Conservation (phyloP, 1,140 invertebrate genomes). For the Plutomurus gul region DNA sequence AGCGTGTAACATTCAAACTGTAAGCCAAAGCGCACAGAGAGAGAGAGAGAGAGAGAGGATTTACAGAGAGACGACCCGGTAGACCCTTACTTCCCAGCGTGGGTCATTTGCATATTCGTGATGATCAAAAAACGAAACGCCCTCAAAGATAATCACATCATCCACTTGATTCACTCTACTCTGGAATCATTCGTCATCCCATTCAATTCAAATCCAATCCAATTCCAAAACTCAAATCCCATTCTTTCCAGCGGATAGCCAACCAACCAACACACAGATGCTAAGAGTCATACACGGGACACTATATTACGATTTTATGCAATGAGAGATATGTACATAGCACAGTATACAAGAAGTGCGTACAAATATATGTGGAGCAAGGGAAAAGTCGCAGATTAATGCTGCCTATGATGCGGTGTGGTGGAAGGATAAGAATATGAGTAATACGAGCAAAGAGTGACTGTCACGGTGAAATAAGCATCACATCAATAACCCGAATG, state of each 20-base stretch:
- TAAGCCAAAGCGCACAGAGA: not conserved
- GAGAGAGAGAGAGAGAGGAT: not conserved
- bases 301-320: not conserved
- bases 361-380: not conserved
- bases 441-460: not conserved
- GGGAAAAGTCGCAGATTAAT: not conserved
- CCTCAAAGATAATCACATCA: conserved; percentile 50
- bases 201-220: conserved; percentile 30
- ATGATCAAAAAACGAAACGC: conserved; percentile 47
- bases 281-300: not conserved
- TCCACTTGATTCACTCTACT: conserved; percentile 40
- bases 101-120: conserved; percentile 50
- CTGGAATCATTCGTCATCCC: conserved; percentile 28
- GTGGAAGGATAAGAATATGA: not conserved
- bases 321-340: too few relatives aligned
- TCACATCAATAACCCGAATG: conserved; percentile 34
- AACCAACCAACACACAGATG: not conserved
- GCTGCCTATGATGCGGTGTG: not conserved
- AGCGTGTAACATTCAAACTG: not conserved
- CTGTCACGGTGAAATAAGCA: conserved; percentile 7
- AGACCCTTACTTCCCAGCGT: conserved; percentile 13
- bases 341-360: too few relatives aligned
- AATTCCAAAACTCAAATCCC: conserved; percentile 25
- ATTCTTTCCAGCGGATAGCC: not conserved
- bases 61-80: not conserved